Conservation (phyloP, 2,113 vertebrate genomes). For the Turnix velox region DNA sequence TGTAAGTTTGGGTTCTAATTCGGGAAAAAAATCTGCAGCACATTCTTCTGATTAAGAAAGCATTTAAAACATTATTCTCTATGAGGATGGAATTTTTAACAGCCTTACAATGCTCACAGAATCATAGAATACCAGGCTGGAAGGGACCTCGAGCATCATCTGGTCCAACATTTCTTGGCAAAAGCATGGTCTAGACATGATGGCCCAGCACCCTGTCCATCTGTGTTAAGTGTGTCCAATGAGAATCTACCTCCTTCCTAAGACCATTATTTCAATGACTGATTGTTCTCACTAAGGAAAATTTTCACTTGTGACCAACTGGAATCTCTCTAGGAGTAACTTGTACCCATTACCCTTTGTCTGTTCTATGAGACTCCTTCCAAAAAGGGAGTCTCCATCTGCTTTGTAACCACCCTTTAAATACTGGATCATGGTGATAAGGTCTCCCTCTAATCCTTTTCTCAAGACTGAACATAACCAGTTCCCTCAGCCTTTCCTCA, state of each 20-base stretch:
- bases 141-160: not conserved
- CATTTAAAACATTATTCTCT: not conserved
- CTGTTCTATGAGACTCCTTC: not conserved
- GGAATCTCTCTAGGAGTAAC: not conserved
- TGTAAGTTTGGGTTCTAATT: slow-evolving; percentile 3
- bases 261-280: not conserved
- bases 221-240: not conserved
- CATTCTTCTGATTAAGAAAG: not conserved
- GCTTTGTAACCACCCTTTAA: not conserved
- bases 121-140: not conserved
- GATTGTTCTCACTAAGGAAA: not conserved
- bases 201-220: not conserved
- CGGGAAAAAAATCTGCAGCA: not conserved
- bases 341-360: not conserved
- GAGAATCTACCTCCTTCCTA: not conserved
- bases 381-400: not conserved
- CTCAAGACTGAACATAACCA: not conserved
- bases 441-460: not conserved
- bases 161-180: not conserved
- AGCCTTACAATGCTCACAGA: not conserved
- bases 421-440: not conserved
- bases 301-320: not conserved
- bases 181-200: not conserved
- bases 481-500: not conserved
- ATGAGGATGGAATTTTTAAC: slow-evolving; percentile 3